Evolutionary conservation across 2,113 vertebrate genomes (phyloP).

Genomic region (Phrynosoma blainvillii): DNA sequence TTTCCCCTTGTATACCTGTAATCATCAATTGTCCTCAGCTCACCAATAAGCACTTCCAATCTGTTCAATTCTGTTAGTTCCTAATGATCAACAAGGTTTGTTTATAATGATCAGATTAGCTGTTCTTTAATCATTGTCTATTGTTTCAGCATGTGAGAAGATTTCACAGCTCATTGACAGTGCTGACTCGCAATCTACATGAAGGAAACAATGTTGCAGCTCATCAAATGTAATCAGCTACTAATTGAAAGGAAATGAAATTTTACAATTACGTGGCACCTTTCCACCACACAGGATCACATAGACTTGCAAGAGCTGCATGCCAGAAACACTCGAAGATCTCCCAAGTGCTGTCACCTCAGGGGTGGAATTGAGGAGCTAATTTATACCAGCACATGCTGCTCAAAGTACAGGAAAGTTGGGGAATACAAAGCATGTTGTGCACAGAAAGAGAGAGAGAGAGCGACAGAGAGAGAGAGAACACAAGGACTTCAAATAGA

Average conservation of each 20-base stretch:
- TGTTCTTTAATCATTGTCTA: constrained; percentile 72
- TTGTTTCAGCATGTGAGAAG: constrained; percentile 70
- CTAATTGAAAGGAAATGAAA: constrained; percentile 76
- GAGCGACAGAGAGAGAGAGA: neutral
- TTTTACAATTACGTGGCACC: constrained; percentile 73
- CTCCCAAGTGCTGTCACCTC: constrained; percentile 53
- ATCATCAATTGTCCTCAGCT: constrained; percentile 12
- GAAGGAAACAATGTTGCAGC: constrained; percentile 72
- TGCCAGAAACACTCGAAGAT: constrained; percentile 60
- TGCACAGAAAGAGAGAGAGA: neutral
- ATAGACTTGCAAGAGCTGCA: constrained; percentile 59
- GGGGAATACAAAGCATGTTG: constrained; percentile 5
- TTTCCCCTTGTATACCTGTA: constrained; percentile 3
- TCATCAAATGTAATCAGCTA: constrained; percentile 75
- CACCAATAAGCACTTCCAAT: neutral
- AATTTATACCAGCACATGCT: neutral
- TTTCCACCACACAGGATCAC: constrained; percentile 65
- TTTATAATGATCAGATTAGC: constrained; percentile 68
- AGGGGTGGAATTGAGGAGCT: constrained; percentile 36
- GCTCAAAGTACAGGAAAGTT: neutral
- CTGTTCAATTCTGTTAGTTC: constrained; percentile 59
- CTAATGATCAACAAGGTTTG: constrained; percentile 64
- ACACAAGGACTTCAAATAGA: neutral
- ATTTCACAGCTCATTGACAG: constrained; percentile 73
- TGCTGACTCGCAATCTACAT: constrained; percentile 71